Percentiles rank a stretch among this genome's conserved stretches.
These are phyloP conservation scores for Penaeus japonicus DNA, from an alignment of 1,140 invertebrate species.

Conservation along the genomic window DNA sequence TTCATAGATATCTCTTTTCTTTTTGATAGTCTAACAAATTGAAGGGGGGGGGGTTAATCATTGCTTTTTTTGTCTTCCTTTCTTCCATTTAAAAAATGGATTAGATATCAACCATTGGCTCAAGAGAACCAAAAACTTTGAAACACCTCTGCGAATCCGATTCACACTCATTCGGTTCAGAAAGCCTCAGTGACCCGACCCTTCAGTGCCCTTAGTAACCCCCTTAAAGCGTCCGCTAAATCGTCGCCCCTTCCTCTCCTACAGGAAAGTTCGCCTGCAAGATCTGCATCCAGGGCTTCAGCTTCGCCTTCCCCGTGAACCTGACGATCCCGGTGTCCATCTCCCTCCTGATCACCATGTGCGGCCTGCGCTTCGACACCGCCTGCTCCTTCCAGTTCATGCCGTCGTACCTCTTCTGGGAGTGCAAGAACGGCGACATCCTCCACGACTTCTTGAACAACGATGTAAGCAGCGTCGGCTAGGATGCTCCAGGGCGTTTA, in stretches of 20 bases:
- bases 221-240: background rate
- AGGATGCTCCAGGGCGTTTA: no score
- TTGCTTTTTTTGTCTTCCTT: no score
- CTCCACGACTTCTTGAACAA: conserved; percentile 84
- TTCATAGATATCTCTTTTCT: no score
- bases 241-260: conserved; percentile 58
- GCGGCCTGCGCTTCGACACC: conserved; percentile 84
- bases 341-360: conserved; percentile 86
- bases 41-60: no score
- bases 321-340: conserved; percentile 89
- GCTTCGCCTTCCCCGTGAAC: conserved; percentile 93
- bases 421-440: conserved; percentile 82
- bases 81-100: no score
- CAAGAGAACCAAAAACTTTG: no score
- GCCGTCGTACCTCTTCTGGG: conserved; percentile 91
- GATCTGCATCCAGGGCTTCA: conserved; percentile 95
- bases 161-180: no score
- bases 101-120: no score
- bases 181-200: no score
- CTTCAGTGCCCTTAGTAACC: no score
- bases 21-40: no score
- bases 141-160: no score
- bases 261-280: conserved; percentile 92
- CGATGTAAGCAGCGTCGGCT: conserved; percentile 67
- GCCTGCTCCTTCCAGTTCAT: conserved; percentile 79